These are phyloP conservation scores for Salvelinus alpinus DNA, from an alignment of 2,113 vertebrate genomes.

Conservation along the genomic window DNA sequence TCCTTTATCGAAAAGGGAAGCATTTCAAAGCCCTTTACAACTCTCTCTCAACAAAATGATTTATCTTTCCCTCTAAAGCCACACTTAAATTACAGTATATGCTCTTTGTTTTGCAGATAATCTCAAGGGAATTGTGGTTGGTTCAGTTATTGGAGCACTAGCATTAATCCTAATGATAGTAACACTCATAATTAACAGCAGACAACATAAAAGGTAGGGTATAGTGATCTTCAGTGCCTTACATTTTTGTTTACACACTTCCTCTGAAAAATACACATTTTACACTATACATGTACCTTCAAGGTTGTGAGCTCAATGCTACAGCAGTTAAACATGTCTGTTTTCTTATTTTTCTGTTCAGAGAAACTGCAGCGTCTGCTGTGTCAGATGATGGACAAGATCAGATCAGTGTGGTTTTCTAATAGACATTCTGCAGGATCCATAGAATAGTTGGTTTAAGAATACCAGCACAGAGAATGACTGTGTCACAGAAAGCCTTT, in stretches of 20 bases:
- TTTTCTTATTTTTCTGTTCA: conserved; percentile 15
- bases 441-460: background rate
- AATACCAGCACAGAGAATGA: no score
- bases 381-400: background rate
- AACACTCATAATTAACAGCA: conserved; percentile 35
- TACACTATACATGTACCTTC: background rate
- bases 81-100: no score
- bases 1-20: background rate
- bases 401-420: background rate
- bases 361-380: conserved; percentile 29
- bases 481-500: no score
- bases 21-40: background rate
- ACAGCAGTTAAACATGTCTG: no score
- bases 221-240: background rate
- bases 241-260: background rate
- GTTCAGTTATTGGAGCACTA: conserved; percentile 52
- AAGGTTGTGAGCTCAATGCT: background rate
- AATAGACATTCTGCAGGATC: background rate
- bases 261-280: background rate
- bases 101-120: conserved; percentile 45
- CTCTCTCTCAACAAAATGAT: background rate
- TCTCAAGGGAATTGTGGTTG: conserved; percentile 52
- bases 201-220: conserved; percentile 47
- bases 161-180: conserved; percentile 43
- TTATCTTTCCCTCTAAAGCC: background rate